Evolutionary conservation across 1,140 invertebrate genomes (phyloP), one percentile per base, ranked within the genome.

Genomic region (Idris sp.): DNA sequence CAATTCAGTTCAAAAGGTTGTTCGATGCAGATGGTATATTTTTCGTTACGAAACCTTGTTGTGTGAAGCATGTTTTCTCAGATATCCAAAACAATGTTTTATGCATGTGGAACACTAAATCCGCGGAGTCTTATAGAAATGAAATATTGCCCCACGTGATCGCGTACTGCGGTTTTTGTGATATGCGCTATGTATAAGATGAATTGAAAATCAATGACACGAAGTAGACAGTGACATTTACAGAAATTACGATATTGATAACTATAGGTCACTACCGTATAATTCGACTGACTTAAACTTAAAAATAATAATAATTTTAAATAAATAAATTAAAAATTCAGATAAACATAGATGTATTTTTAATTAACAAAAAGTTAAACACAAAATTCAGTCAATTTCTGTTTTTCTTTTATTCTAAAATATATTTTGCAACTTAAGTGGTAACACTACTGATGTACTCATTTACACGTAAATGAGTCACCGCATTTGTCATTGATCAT

Each of bases 21-120:
- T 6, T 22, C 19, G 19, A 22, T 22, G 19, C 19, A 6, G 19
- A n/a, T n/a, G n/a, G n/a, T n/a, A n/a, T n/a, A 71, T 56, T 49
- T 38, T 65, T 58, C 71, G 25, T 54, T 61, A 16, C 38, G 28
- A 22, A 59, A 31, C 11, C 25, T 56, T 48, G 54, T 15, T 26
- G 56, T 18, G 46, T 41, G 54, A 64, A 54, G 41, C 38, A 58
- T 65, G 58, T 69, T 68, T 68, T 53, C 58, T 59, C 28, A 44
- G 58, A 67, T 53, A 69, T 73, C 43, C 28, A 73, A 73, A 75
- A 75, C 54, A 78, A 78, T 78, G 73, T 76, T 65, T 78, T 78
- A 78, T 78, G 59, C 76, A 76, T 76, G 64, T 64, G 46, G 44
- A 53, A 73, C 46, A 36, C 59, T 65, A 78, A 73, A 75, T 73